Conservation (phyloP, 2,113 vertebrate species). For the Notarius quadriscutis region DNA sequence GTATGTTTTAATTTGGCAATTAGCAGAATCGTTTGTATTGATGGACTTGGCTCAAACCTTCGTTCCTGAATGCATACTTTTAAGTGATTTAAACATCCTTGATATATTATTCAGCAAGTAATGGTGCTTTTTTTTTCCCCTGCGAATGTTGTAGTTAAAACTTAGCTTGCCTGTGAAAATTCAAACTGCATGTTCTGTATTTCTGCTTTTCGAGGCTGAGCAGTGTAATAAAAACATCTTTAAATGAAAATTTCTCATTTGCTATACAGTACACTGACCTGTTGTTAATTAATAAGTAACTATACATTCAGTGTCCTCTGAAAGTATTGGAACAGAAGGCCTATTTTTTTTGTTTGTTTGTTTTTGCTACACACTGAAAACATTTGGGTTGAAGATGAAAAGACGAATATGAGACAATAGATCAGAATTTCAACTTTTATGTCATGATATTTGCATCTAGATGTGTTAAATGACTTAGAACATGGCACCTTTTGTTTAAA, state of each 20-base stretch:
- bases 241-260: neutral
- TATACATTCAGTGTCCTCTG: neutral
- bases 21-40: constrained; percentile 11
- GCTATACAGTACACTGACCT: neutral
- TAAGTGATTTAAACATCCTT: neutral
- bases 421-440: neutral
- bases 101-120: neutral
- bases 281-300: neutral
- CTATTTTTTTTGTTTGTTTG: neutral
- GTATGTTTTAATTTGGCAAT: constrained; percentile 60
- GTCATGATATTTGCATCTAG: too few relatives aligned
- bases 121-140: neutral
- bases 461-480: too few relatives aligned
- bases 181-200: neutral
- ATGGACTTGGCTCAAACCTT: constrained; percentile 35
- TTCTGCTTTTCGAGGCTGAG: neutral
- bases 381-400: neutral
- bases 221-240: neutral
- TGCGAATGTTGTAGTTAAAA: neutral
- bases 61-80: neutral
- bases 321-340: neutral
- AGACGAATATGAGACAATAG: neutral
- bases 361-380: neutral
- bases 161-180: neutral
- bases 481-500: too few relatives aligned